phyloP scores from a whole-genome alignment of 2,113 vertebrate species.

The Saguinus imperator region DNA sequence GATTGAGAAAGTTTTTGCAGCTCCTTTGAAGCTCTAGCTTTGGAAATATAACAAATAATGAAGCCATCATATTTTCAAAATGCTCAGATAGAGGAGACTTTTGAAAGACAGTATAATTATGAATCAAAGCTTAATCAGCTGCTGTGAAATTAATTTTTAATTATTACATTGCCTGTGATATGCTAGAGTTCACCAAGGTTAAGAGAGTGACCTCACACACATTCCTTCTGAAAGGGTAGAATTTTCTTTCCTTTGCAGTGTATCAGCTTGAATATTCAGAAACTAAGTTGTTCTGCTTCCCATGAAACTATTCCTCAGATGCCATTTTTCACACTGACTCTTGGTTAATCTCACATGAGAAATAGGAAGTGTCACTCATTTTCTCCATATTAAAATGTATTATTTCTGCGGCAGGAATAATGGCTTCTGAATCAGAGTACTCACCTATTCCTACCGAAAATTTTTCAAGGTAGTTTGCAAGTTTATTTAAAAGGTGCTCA shows the following conservation, averaged over 20 bases:
- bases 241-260: constrained; percentile 43
- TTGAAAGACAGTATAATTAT: constrained; percentile 80
- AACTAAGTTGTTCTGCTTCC: neutral
- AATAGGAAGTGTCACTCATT: constrained; percentile 55
- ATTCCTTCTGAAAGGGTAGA: constrained; percentile 64
- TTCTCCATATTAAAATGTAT: constrained; percentile 45
- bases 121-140: constrained; percentile 81
- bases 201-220: constrained; percentile 69
- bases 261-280: constrained; percentile 64
- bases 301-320: constrained; percentile 53
- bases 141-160: constrained; percentile 83
- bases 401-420: neutral
- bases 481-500: neutral
- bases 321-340: constrained; percentile 30
- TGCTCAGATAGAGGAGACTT: constrained; percentile 67
- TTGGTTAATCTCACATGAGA: constrained; percentile 31
- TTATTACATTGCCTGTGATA: constrained; percentile 74
- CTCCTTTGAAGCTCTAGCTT: constrained; percentile 78
- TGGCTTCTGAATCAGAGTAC: constrained; percentile 28
- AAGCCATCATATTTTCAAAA: constrained; percentile 81
- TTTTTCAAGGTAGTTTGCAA: neutral
- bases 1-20: constrained; percentile 75
- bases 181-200: constrained; percentile 71
- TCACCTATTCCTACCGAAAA: neutral
- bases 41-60: constrained; percentile 79